Conservation (phyloP, 2,113 vertebrate species). For the Tragulus kanchil region DNA sequence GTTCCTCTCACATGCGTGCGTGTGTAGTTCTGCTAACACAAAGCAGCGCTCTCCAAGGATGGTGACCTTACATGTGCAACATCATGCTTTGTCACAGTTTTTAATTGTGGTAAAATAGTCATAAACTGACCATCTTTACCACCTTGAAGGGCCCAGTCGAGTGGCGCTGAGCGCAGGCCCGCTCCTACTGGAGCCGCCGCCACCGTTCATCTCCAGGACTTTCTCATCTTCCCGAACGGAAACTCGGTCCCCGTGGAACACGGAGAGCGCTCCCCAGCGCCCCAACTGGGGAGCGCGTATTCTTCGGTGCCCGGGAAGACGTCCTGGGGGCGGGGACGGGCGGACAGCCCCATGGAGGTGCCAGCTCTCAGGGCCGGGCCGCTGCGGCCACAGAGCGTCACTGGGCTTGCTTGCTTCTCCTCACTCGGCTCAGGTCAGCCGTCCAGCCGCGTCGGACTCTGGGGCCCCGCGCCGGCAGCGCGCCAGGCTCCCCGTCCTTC, state of each 20-base stretch:
- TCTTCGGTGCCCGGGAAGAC: no score
- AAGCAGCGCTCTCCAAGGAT: background rate
- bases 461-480: background rate
- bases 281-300: no score
- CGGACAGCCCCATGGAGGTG: no score
- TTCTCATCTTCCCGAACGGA: background rate
- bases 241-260: no score
- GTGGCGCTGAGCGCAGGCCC: background rate
- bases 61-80: background rate
- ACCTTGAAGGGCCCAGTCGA: background rate
- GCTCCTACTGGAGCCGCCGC: no score
- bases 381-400: no score
- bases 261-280: fast-evolving
- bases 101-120: background rate
- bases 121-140: background rate
- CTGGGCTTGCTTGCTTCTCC: no score
- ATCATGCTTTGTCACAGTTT: background rate
- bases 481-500: background rate
- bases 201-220: background rate
- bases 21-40: background rate
- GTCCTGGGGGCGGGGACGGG: no score
- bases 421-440: background rate
- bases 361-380: no score
- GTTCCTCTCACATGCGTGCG: background rate
- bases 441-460: background rate